Percentiles rank a stretch among this genome's conserved stretches.
These are phyloP conservation scores for Leucoraja ocellata DNA, from an alignment of 2,797 vertebrate species.

Conservation along the genomic window DNA sequence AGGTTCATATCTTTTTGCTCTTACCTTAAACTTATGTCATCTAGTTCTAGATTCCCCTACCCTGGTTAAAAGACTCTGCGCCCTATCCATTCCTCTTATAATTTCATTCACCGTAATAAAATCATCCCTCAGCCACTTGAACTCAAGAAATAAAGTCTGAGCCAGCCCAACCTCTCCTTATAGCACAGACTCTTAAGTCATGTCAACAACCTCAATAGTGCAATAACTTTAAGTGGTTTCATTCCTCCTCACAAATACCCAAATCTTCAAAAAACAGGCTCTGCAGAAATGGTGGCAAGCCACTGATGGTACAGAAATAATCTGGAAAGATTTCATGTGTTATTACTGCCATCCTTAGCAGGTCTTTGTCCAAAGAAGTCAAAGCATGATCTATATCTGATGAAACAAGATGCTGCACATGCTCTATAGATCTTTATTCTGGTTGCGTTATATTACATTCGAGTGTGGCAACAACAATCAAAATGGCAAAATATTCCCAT, in stretches of 20 bases:
- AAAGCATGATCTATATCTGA: not conserved
- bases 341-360: not conserved
- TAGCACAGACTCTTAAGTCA: too few species aligned
- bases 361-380: not conserved
- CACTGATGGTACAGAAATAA: not conserved
- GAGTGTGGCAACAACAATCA: slow-evolving; percentile 22
- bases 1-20: too few species aligned
- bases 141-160: too few species aligned
- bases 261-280: not conserved
- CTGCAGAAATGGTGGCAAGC: not conserved
- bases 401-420: not conserved
- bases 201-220: too few species aligned
- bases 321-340: too few species aligned
- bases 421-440: slow-evolving; percentile 24
- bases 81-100: too few species aligned
- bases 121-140: too few species aligned
- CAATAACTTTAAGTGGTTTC: not conserved
- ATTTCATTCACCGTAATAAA: too few species aligned
- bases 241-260: not conserved
- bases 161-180: too few species aligned
- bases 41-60: too few species aligned
- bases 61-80: too few species aligned
- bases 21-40: too few species aligned
- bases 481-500: slow-evolving; percentile 17
- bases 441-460: slow-evolving; percentile 20